phyloP scores from a whole-genome alignment of 2,888 invertebrate genomes.

The Melipona bicolor region DNA sequence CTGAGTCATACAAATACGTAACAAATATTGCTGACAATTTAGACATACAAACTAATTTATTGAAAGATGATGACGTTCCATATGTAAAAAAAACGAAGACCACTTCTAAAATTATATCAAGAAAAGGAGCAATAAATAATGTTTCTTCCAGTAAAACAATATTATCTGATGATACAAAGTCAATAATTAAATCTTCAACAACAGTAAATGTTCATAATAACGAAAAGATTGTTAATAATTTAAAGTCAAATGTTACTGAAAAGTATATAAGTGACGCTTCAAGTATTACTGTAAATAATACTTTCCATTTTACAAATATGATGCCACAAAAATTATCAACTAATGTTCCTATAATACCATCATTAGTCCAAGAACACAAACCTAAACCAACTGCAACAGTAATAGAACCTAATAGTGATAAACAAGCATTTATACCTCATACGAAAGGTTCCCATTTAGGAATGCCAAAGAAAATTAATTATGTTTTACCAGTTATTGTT shows the following conservation, averaged over 20 bases:
- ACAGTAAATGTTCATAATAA: slow-evolving; percentile 9
- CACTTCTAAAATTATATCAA: slow-evolving; percentile 54
- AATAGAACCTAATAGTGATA: slow-evolving; percentile 83
- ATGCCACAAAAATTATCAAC: slow-evolving; percentile 1
- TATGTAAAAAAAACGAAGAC: slow-evolving; percentile 24
- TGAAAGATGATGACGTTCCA: slow-evolving; percentile 9
- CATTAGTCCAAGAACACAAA: slow-evolving; percentile 82
- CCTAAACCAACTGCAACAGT: slow-evolving; percentile 85
- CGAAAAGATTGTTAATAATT: neutral
- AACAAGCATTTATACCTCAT: slow-evolving; percentile 73
- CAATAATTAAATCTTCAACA: slow-evolving; percentile 28
- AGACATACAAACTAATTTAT: neutral
- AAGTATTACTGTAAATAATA: slow-evolving; percentile 22
- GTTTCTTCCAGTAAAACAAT: neutral
- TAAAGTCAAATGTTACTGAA: slow-evolving; percentile 4
- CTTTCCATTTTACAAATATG: neutral
- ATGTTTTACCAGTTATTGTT: slow-evolving; percentile 90
- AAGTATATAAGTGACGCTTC: neutral
- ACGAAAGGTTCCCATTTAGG: slow-evolving; percentile 73
- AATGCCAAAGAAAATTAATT: slow-evolving; percentile 84
- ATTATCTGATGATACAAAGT: neutral
- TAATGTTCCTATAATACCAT: slow-evolving; percentile 9
- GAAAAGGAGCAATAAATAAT: slow-evolving; percentile 51
- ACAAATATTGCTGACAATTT: neutral
- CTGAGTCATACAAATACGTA: slow-evolving; percentile 1